These are phyloP conservation scores for Carduelis carduelis DNA, from an alignment of 2,797 vertebrate species.

Conservation along the genomic window DNA sequence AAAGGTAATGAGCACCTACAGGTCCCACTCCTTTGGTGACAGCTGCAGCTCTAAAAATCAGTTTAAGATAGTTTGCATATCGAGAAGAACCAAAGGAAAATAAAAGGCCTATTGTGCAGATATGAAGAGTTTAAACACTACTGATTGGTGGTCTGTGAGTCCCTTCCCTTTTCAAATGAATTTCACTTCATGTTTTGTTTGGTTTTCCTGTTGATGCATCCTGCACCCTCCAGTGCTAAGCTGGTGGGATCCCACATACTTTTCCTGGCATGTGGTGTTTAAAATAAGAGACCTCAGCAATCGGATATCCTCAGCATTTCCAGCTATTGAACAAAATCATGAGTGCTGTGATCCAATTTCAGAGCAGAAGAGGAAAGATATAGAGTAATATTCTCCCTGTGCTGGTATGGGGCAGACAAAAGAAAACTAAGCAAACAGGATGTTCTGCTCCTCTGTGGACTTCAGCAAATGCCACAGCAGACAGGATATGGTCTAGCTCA, in stretches of 20 bases:
- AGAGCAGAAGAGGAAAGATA: conserved; percentile 67
- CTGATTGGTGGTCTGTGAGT: conserved; percentile 22
- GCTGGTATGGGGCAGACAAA: conserved; percentile 64
- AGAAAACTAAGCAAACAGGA: conserved; percentile 76
- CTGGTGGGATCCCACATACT: conserved; percentile 64
- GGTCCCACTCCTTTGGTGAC: background rate
- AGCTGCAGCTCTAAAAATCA: conserved; percentile 35
- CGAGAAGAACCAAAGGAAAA: background rate
- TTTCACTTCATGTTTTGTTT: conserved; percentile 71
- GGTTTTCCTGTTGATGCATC: conserved; percentile 72
- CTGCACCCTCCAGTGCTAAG: conserved; percentile 65
- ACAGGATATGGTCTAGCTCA: conserved; percentile 39
- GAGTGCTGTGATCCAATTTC: conserved; percentile 72
- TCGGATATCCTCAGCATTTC: conserved; percentile 79
- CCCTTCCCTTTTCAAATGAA: conserved; percentile 63
- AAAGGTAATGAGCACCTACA: conserved; percentile 39
- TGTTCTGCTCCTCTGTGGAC: conserved; percentile 50
- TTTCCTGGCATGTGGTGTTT: conserved; percentile 72
- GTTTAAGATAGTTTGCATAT: conserved; percentile 31
- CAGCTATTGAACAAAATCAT: conserved; percentile 74
- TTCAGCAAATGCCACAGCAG: background rate
- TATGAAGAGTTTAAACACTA: background rate
- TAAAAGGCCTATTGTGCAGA: conserved; percentile 5
- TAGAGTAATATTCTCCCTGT: conserved; percentile 63
- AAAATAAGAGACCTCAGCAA: conserved; percentile 74